A percentile compares a stretch with the other conserved stretches of the same genome.
phyloP scores from a whole-genome alignment of 1,140 invertebrate genomes.

The Polypedilum pembai region DNA sequence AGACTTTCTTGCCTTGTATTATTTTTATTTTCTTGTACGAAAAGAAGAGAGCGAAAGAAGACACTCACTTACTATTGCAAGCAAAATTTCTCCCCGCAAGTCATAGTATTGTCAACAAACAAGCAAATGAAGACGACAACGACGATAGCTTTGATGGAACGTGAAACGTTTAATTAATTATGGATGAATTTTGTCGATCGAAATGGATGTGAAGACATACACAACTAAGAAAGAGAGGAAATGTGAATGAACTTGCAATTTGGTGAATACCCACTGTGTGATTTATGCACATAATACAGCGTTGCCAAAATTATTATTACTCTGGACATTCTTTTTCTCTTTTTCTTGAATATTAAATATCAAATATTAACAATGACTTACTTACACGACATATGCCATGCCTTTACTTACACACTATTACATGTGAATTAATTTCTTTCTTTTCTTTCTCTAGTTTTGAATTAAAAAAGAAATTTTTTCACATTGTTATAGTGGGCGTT shows the following conservation, averaged over 20 bases:
- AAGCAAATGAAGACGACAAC: not conserved
- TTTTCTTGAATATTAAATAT: too few relatives aligned
- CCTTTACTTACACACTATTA: too few relatives aligned
- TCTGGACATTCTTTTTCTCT: too few relatives aligned
- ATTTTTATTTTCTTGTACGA: not conserved
- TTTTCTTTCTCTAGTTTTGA: not conserved
- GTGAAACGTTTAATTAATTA: constrained; percentile 14
- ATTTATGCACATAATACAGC: too few relatives aligned
- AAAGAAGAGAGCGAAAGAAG: not conserved
- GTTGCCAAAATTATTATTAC: too few relatives aligned
- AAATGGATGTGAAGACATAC: not conserved
- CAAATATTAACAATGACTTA: too few relatives aligned
- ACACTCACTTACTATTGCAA: not conserved
- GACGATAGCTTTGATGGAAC: not conserved
- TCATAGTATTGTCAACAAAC: not conserved
- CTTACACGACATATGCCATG: too few relatives aligned
- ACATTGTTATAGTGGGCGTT: not conserved
- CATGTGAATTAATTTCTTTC: not conserved
- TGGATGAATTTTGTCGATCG: constrained; percentile 2
- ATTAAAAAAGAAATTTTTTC: constrained; percentile 1
- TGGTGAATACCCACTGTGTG: not conserved
- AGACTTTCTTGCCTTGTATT: not conserved
- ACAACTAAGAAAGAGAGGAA: not conserved
- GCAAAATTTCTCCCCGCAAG: not conserved
- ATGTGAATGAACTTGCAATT: not conserved